phyloP scores from a whole-genome alignment of 2,113 vertebrate genomes.

The Sapayoa aenigma region DNA sequence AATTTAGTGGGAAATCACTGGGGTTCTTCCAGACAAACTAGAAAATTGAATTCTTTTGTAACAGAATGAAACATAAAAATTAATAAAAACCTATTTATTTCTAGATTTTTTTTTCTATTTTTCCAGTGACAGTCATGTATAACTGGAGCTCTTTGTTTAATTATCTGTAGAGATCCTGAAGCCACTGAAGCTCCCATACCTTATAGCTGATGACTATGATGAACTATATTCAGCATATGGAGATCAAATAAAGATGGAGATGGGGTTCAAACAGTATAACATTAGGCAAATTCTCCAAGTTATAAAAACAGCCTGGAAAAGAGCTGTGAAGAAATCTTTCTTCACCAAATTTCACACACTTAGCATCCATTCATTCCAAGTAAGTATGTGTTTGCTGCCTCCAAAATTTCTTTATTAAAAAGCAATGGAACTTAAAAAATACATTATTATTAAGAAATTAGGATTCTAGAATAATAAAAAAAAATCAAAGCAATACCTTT shows the following conservation, averaged over 20 bases:
- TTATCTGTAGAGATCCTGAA: neutral
- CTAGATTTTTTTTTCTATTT: neutral
- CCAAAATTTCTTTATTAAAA: neutral
- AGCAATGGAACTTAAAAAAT: neutral
- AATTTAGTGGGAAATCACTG: neutral
- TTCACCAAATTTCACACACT: neutral
- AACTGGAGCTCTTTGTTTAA: neutral
- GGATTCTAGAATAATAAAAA: neutral
- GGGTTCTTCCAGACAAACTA: neutral
- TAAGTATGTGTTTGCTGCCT: neutral
- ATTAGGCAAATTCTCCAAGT: neutral
- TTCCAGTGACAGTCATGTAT: neutral
- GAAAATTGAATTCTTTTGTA: neutral
- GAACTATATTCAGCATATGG: neutral
- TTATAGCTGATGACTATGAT: neutral
- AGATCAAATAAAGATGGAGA: neutral
- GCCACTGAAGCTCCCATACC: neutral
- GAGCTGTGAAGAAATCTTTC: neutral
- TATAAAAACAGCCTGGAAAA: neutral
- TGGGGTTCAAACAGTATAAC: neutral
- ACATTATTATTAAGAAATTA: neutral
- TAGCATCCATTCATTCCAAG: neutral
- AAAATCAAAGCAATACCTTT: too few species aligned
- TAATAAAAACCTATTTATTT: neutral
- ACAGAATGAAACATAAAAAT: neutral